Evolutionary conservation across 1,140 invertebrate genomes (phyloP).

Genomic region (Achatina immaculata): DNA sequence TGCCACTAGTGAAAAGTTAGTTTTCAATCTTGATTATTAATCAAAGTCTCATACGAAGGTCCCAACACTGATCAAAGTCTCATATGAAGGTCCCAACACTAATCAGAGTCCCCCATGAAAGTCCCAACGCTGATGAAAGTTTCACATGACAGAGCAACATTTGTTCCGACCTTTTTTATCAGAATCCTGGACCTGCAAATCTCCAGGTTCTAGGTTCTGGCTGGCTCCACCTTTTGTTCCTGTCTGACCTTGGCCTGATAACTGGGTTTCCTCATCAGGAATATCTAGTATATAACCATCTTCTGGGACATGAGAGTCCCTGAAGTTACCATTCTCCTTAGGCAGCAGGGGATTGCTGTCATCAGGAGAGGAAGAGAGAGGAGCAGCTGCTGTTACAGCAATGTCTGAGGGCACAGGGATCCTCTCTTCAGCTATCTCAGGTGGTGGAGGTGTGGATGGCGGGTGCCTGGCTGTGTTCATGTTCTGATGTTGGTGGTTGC

Average conservation of each 20-base stretch:
- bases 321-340: conserved; percentile 37
- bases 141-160: conserved; percentile 40
- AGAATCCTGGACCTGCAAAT: conserved; percentile 19
- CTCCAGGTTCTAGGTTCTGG: neutral
- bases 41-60: too few relatives aligned
- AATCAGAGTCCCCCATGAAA: too few relatives aligned
- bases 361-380: too few relatives aligned
- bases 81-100: too few relatives aligned
- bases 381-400: neutral
- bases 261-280: conserved; percentile 10
- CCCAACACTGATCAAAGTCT: too few relatives aligned
- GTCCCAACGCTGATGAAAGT: too few relatives aligned
- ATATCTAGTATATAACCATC: conserved; percentile 15
- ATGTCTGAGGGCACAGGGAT: conserved; percentile 4
- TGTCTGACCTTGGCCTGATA: too few relatives aligned
- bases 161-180: conserved; percentile 40
- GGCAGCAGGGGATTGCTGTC: neutral
- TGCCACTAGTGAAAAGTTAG: too few relatives aligned
- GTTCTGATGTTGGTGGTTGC: too few relatives aligned
- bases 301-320: neutral
- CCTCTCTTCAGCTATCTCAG: conserved; percentile 26
- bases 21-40: too few relatives aligned
- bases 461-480: too few relatives aligned
- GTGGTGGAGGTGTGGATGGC: neutral
- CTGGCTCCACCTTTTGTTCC: neutral